Base-by-base conservation (phyloP, 2,797 vertebrate species). In the Cetoscarus ocellatus region DNA sequence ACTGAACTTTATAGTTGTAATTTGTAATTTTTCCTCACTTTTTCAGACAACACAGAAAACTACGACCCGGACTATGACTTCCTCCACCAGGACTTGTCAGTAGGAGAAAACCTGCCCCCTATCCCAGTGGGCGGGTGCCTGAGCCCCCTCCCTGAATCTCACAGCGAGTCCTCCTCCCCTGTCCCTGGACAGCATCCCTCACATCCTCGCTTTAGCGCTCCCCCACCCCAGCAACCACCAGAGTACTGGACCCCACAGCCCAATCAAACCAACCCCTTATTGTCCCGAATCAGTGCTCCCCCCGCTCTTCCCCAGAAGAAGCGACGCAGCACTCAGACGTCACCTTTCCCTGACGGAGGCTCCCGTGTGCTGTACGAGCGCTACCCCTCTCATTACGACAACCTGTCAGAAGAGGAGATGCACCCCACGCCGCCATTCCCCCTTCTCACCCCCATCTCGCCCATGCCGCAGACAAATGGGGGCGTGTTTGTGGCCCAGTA, bases 61-160 rank as follows among this genome's bases (percentile, higher is more conserved):
- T 98, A 99, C 36, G 98, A 99, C 79, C 98, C 97, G 0, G 98
- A 99, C 91, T 99, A 99, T 13, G 98, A 99, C 91, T 99, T 99
- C 92, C 95, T 99, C 61, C 96, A 98, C 88, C 97, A 99, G 91
- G 98, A 99, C 93, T 93, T 99, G 83, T 99, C 98, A 0, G 95
- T 84, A 0, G 89, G 95, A 38, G 98, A 99, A 48, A 96, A 96
- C 86, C 90, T 97, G 67, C 94, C 96, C 61, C 94, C 95, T 51
- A 95, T 94, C 62, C 89, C 84, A 0, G 92, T 92, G 6, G 93
- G 94, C 42, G 93, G 94, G 36, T 85, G 93, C 80, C 94, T 99
- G 71, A 98, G 97, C 92, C 98, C 98, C 0, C 81, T 99, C 81
- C 98, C 97, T 0, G 98, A 99, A 90, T 96, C 96, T 79, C 88